Conservation (phyloP, 2,888 invertebrate species). For the Lochmaea capreae region DNA sequence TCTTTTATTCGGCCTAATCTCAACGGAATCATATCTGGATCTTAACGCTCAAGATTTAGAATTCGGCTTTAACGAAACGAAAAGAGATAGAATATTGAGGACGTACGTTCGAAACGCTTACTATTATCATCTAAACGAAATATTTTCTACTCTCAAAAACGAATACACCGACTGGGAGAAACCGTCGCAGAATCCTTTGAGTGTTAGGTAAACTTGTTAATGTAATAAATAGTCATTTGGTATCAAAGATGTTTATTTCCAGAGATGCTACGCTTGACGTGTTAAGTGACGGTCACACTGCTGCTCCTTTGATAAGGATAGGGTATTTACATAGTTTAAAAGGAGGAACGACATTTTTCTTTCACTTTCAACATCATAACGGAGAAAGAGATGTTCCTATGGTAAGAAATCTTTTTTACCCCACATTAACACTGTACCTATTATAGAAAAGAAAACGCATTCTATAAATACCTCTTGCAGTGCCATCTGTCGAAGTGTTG, state of each 20-base stretch:
- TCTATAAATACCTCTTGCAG: too few species aligned
- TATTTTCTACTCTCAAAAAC: slow-evolving; percentile 90
- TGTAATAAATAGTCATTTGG: neutral
- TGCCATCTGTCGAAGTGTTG: too few species aligned
- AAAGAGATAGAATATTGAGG: slow-evolving; percentile 86
- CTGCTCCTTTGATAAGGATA: slow-evolving; percentile 84
- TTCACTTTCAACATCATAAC: slow-evolving; percentile 88
- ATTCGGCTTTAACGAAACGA: slow-evolving; percentile 91
- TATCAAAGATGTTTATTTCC: neutral
- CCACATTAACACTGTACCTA: too few species aligned
- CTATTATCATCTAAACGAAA: slow-evolving; percentile 94
- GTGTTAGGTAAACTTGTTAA: slow-evolving; percentile 66
- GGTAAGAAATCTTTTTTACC: slow-evolving; percentile 65
- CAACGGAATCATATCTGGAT: slow-evolving; percentile 84
- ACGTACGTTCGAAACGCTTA: slow-evolving; percentile 95
- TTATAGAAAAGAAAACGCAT: too few species aligned
- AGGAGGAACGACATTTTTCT: slow-evolving; percentile 86
- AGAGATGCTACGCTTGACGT: slow-evolving; percentile 88
- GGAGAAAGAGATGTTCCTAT: slow-evolving; percentile 78
- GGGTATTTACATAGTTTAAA: slow-evolving; percentile 83
- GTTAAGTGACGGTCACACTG: slow-evolving; percentile 91
- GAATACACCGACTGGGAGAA: slow-evolving; percentile 98
- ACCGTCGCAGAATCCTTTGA: slow-evolving; percentile 86
- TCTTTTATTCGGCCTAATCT: slow-evolving; percentile 86
- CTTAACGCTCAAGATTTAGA: slow-evolving; percentile 86